Evolutionary conservation across 2,113 vertebrate species (phyloP).

Genomic region (Alligator mississippiensis): DNA sequence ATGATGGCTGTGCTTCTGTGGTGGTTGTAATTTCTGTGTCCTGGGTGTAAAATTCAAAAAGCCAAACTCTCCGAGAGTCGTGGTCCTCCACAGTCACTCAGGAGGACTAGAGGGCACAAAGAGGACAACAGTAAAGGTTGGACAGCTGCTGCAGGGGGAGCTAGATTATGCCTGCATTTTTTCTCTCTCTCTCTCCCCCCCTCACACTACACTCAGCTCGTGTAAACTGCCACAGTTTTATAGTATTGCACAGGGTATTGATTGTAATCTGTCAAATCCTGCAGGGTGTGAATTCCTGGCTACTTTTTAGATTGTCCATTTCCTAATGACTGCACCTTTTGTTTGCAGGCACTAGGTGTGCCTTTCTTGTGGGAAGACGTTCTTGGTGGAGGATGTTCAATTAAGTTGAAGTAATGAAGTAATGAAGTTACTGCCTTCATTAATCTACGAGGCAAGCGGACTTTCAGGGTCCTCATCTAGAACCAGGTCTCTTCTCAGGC

Average conservation of each 20-base stretch:
- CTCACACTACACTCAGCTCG: too few species aligned
- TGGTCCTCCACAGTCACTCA: too few species aligned
- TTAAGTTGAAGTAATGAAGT: too few species aligned
- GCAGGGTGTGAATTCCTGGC: background rate
- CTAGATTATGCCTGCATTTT: too few species aligned
- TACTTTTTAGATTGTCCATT: background rate
- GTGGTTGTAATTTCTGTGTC: background rate
- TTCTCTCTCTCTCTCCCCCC: too few species aligned
- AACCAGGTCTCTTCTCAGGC: rapidly evolving
- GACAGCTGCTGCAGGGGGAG: too few species aligned
- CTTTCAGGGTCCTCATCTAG: rapidly evolving
- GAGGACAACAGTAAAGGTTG: too few species aligned
- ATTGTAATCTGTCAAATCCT: background rate
- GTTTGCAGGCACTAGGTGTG: background rate
- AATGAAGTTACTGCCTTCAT: background rate
- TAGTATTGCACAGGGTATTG: background rate
- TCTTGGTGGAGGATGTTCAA: background rate
- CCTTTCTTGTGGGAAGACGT: rapidly evolving
- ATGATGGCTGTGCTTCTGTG: background rate
- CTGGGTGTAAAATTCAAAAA: background rate
- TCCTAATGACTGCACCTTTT: background rate
- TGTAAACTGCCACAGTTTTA: background rate
- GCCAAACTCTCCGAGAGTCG: background rate
- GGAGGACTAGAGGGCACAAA: too few species aligned
- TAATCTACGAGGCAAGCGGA: rapidly evolving